Base-by-base conservation (phyloP, 2,797 vertebrate species). In the Momotus momota region DNA sequence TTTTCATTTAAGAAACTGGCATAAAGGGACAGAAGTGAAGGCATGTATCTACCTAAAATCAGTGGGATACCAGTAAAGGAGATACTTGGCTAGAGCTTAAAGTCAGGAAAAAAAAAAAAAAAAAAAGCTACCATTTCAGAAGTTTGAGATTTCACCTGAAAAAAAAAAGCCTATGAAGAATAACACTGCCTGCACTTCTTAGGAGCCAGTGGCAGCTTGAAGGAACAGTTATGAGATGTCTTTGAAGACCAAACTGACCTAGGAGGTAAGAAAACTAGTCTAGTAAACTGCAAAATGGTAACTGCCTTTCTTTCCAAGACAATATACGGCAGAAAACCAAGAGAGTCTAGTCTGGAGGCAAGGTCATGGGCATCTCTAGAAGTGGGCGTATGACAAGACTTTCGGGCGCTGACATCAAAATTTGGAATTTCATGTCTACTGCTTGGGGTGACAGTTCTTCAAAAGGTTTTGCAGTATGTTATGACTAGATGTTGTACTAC, bases 401-500 rank as follows among this genome's bases (percentile, higher is more conserved):
- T 14, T 49, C 21, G 14, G 17, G 25, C 52, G 26, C 18, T 51
- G 21, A 54, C 29, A 46, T 79, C 10, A 80, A 72, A 86, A 61
- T 64, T 2, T 41, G 12, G 35, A 74, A 67, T 80, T 90, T 52
- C 20, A 22, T 6, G 4, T 38, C n/a, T 43, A 80, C 19, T 65
- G n/a, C 35, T 46, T 52, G 27, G 9, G 38, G 71, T 40, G 13
- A 51, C 26, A 69, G 31, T 27, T 69, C 35, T 77, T 60, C 16
- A 35, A 22, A 78, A 35, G 2, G 12, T 12, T 61, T 61, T 81
- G 62, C 31, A 78, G 16, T 15, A 38, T 15, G 16, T 58, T 72
- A 52, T 0, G 0, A 21, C 1, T 43, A 14, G 33, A 43, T 48
- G 14, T 25, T 73, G 41, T 26, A 33, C 5, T 80, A 4, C 10